Conservation (phyloP, 2,888 invertebrate species). For the Leptopterna dolabrata region DNA sequence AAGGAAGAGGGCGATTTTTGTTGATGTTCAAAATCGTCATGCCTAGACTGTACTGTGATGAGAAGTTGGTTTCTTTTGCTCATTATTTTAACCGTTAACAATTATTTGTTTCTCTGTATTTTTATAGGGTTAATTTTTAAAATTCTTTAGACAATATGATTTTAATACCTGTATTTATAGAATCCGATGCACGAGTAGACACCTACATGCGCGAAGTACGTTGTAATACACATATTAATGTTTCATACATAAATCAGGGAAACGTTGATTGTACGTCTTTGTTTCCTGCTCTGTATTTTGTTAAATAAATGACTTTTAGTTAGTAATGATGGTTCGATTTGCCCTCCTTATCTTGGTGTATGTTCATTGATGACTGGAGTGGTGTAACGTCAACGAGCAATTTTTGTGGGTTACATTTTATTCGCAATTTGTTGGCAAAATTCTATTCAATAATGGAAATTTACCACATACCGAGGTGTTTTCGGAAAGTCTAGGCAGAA, state of each 20-base stretch:
- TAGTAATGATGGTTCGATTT: neutral
- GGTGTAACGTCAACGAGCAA: too few species aligned
- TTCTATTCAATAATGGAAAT: too few species aligned
- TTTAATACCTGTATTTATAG: conserved; percentile 15
- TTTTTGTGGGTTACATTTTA: too few species aligned
- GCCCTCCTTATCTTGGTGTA: too few species aligned
- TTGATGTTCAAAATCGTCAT: conserved; percentile 27
- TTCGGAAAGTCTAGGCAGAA: too few species aligned
- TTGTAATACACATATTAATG: neutral
- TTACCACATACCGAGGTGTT: too few species aligned
- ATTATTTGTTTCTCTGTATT: neutral
- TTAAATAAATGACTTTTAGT: conserved; percentile 53
- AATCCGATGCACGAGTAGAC: conserved; percentile 27
- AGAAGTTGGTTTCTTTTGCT: conserved; percentile 48
- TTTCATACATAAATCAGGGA: conserved; percentile 23
- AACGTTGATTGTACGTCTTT: conserved; percentile 14
- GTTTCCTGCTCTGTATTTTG: conserved; percentile 47
- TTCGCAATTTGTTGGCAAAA: too few species aligned
- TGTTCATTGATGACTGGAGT: too few species aligned
- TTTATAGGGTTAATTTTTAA: neutral
- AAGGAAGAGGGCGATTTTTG: conserved; percentile 27
- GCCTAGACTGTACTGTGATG: conserved; percentile 53
- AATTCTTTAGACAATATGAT: neutral
- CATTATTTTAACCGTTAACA: conserved; percentile 50
- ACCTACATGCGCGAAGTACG: neutral